Percentiles rank a stretch among this genome's conserved stretches.
Conservation (phyloP, 2,888 invertebrate genomes). For the Cheilosia variabilis region DNA sequence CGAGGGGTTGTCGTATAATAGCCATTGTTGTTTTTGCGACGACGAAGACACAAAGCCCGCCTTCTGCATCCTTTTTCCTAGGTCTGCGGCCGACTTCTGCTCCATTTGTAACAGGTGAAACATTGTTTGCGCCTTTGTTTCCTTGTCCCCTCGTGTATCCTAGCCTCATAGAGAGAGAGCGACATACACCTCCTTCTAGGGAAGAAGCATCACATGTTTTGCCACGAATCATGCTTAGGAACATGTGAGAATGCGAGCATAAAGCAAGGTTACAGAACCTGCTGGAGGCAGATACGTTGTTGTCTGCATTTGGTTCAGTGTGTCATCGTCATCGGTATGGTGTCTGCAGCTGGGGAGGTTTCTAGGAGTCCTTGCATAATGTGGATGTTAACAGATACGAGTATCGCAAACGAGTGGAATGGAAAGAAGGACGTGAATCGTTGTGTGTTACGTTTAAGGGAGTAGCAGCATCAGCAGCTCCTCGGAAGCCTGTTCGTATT, state of each 20-base stretch:
- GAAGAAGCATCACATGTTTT: conserved; percentile 32
- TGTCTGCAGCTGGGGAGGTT: conserved; percentile 22
- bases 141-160: not conserved
- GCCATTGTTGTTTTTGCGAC: conserved; percentile 10
- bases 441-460: not conserved
- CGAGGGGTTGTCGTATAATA: conserved; percentile 23
- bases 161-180: conserved; percentile 38
- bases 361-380: conserved; percentile 26
- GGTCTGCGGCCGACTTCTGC: conserved; percentile 51
- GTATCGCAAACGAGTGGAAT: not conserved
- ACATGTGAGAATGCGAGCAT: conserved; percentile 45
- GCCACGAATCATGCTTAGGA: conserved; percentile 39
- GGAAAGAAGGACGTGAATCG: not conserved
- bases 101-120: conserved; percentile 66
- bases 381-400: conserved; percentile 2
- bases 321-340: conserved; percentile 45
- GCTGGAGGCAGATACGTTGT: conserved; percentile 16
- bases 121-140: conserved; percentile 21
- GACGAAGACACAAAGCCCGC: conserved; percentile 24
- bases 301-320: conserved; percentile 55
- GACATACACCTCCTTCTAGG: not conserved
- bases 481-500: no score
- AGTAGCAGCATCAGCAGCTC: no score
- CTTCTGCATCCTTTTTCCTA: conserved; percentile 28
- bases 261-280: conserved; percentile 40